Evolutionary conservation across 2,888 invertebrate species (phyloP).

Genomic region (Orthosia incerta): DNA sequence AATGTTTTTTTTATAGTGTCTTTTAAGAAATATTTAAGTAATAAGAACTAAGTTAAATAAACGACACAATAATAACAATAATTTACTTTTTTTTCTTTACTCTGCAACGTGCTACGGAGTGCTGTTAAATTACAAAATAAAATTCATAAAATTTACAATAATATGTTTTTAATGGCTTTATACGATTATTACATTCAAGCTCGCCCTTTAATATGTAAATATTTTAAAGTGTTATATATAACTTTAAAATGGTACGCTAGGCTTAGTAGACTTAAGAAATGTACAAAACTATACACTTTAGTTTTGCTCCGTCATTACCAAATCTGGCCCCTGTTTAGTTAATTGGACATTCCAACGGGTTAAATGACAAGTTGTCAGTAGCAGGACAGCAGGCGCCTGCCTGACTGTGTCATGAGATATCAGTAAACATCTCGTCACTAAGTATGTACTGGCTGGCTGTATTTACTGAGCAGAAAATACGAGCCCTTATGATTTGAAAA

Average conservation of each 20-base stretch:
- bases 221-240: not conserved
- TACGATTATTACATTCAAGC: not conserved
- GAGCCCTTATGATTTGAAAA: not conserved
- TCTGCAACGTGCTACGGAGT: not conserved
- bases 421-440: constrained; percentile 36
- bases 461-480: constrained; percentile 18
- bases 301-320: not conserved
- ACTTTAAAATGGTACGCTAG: not conserved
- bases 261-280: not conserved
- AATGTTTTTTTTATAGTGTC: too few species aligned
- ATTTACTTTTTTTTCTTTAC: too few species aligned
- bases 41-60: too few species aligned
- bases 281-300: not conserved
- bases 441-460: constrained; percentile 3
- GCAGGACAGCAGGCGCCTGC: constrained; percentile 28
- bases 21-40: too few species aligned
- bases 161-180: not conserved
- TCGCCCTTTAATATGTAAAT: not conserved
- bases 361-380: constrained; percentile 6
- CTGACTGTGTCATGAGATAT: constrained; percentile 29
- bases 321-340: not conserved
- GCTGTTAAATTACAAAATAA: not conserved
- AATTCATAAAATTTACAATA: not conserved
- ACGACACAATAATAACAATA: too few species aligned
- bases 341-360: not conserved